phyloP scores from a whole-genome alignment of 2,113 vertebrate genomes.

The Apodemus sylvaticus region DNA sequence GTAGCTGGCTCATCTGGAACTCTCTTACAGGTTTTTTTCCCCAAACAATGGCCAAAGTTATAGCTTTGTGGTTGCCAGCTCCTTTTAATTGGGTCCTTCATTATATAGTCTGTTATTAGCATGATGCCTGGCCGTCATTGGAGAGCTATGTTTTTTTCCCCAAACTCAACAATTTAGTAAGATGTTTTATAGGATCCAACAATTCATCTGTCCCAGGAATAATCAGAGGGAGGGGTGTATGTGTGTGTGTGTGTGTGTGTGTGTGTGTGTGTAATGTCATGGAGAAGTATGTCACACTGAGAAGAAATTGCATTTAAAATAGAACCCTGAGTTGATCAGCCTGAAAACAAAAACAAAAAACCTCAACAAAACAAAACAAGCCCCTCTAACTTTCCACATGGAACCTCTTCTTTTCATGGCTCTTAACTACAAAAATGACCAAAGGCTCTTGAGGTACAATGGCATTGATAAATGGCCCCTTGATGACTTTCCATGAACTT shows the following conservation, averaged over 20 bases:
- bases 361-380: background rate
- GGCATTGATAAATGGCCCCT: background rate
- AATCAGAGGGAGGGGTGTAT: background rate
- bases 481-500: conserved; percentile 1
- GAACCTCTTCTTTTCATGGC: background rate
- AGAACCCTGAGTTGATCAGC: conserved; percentile 31
- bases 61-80: conserved; percentile 51
- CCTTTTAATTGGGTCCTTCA: conserved; percentile 76
- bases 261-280: background rate
- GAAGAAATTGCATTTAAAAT: conserved; percentile 27
- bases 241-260: background rate
- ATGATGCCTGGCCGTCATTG: conserved; percentile 59
- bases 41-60: conserved; percentile 52
- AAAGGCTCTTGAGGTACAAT: background rate
- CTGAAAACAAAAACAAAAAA: conserved; percentile 38
- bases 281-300: background rate
- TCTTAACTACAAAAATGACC: conserved; percentile 33
- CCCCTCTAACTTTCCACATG: background rate
- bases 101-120: conserved; percentile 71
- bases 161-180: conserved; percentile 19
- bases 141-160: background rate
- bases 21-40: conserved; percentile 19
- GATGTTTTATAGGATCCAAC: conserved; percentile 59
- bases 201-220: conserved; percentile 46
- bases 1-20: conserved; percentile 63